Conservation (phyloP, 2,113 vertebrate genomes). For the Azemiops feae region DNA sequence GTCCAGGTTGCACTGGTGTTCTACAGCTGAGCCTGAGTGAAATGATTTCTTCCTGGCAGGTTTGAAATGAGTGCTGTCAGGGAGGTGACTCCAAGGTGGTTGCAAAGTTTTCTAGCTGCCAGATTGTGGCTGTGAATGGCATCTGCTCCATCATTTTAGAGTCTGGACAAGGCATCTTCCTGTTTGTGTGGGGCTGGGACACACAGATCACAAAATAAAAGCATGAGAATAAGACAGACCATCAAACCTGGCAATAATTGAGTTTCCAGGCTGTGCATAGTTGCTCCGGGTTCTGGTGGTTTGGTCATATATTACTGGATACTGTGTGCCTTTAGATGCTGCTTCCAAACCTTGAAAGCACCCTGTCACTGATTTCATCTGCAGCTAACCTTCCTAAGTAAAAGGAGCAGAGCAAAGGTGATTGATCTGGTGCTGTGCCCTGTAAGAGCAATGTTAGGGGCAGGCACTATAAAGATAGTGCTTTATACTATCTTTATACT, state of each 20-base stretch:
- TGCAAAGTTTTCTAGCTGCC: background rate
- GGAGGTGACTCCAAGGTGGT: background rate
- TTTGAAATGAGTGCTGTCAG: background rate
- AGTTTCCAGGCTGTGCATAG: background rate
- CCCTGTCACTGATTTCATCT: background rate
- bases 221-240: background rate
- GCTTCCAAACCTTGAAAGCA: background rate
- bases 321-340: background rate
- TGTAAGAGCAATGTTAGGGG: background rate
- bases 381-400: background rate
- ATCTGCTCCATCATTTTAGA: background rate
- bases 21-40: background rate
- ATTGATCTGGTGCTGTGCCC: background rate
- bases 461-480: background rate
- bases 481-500: background rate
- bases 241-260: background rate
- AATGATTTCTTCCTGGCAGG: background rate
- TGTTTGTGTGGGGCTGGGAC: background rate
- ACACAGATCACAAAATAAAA: background rate
- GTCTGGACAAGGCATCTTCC: background rate
- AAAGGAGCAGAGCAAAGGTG: background rate
- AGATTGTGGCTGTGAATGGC: background rate
- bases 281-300: background rate
- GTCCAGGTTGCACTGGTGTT: background rate
- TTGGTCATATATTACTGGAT: background rate